phyloP scores from a whole-genome alignment of 2,113 vertebrate genomes.

The Pachyramphus minor region DNA sequence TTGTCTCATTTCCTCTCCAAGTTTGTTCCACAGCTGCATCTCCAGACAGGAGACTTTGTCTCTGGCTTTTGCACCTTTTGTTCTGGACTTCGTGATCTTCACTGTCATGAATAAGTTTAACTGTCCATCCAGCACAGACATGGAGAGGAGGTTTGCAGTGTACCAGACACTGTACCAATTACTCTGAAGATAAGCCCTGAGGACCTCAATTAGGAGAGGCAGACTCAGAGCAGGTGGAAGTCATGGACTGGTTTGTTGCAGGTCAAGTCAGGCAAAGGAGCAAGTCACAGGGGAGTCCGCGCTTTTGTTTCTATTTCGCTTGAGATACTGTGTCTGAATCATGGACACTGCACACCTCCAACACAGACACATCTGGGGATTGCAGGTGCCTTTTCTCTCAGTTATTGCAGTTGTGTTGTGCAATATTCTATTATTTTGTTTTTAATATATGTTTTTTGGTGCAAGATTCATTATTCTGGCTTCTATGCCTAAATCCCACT shows the following conservation, averaged over 20 bases:
- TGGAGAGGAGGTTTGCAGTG: background rate
- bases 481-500: background rate
- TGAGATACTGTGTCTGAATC: background rate
- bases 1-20: constrained; percentile 54
- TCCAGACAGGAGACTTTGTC: background rate
- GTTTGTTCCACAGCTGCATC: constrained; percentile 33
- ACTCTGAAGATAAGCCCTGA: background rate
- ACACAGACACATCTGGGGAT: background rate
- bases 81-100: background rate
- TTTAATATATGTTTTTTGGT: background rate
- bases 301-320: background rate
- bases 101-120: background rate
- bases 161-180: background rate
- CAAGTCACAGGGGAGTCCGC: background rate
- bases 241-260: background rate
- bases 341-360: background rate
- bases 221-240: background rate
- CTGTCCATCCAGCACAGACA: background rate
- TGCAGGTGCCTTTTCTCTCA: background rate
- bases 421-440: background rate
- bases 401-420: background rate
- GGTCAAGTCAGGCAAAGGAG: background rate
- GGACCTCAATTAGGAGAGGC: background rate
- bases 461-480: background rate
- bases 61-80: constrained; percentile 5